Base-by-base conservation (phyloP, 2,113 vertebrate genomes). In the Prinia subflava region DNA sequence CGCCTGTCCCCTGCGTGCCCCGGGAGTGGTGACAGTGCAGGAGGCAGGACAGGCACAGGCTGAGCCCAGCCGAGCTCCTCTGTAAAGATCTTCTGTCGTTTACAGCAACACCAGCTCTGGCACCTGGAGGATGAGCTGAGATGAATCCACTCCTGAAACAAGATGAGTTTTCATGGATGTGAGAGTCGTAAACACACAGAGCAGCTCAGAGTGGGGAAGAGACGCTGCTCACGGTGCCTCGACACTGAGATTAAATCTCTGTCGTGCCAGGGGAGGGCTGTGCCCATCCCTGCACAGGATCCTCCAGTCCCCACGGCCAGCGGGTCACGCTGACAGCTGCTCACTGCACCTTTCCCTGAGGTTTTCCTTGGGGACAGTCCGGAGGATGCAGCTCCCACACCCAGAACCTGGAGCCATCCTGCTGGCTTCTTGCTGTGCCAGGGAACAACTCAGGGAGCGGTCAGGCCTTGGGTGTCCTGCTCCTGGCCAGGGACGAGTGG, bases 261-360 rank as follows among this genome's bases (percentile, higher is more conserved):
- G 7, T 81, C 17, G 10, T 24, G 60, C 30, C 13, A 3, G 35
- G 20, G 33, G 17, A 52, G 10, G 20, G 41, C 55, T 56, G 65
- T 14, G 27, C 28, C 50, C 1, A 8, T 63, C 65, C 70, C 50
- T 37, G 13, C 30, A 8, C 11, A 11, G 69, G 33, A 81, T 57
- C 28, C 60, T 69, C 7, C 74, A 8, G 33, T 16, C 33, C 44
- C 23, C 27, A 7, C 0, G 1, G 27, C 33, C 4, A 0, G 35
- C 35, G 50, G 41, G 7, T 52, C 77, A 13, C 0, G 0, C 37
- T 10, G 64, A 3, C 0, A 0, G 13, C 49, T 7, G 1, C 44
- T 64, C 4, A 0, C 62, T 30, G 65, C 27, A 1, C 14, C 31
- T 25, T 70, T 60, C 44, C 44, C 59, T 0, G 0, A 3, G 30